phyloP scores from a whole-genome alignment of 2,797 vertebrate genomes.

The Microcaecilia unicolor region DNA sequence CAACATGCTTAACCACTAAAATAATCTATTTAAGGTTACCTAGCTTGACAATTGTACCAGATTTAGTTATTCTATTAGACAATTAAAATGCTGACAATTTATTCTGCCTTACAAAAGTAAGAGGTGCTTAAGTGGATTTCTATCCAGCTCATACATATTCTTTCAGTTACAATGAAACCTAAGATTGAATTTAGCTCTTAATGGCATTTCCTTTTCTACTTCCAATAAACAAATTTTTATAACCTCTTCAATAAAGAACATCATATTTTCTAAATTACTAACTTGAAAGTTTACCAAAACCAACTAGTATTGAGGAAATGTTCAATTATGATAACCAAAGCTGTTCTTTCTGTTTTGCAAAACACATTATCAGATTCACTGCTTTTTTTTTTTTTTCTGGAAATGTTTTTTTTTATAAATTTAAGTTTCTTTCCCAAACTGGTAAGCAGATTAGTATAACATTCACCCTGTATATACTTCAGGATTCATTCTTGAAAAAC shows the following conservation, averaged over 20 bases:
- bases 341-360: slow-evolving; percentile 14
- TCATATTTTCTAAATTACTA: slow-evolving; percentile 53
- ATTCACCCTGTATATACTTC: too few species aligned
- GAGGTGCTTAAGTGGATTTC: slow-evolving; percentile 58
- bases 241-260: slow-evolving; percentile 43
- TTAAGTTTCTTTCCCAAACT: too few species aligned
- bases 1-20: slow-evolving; percentile 38
- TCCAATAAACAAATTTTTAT: slow-evolving; percentile 62
- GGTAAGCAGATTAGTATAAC: too few species aligned
- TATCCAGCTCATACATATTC: slow-evolving; percentile 57
- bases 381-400: slow-evolving; percentile 12
- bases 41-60: slow-evolving; percentile 46
- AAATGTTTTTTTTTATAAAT: neutral
- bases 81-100: slow-evolving; percentile 67
- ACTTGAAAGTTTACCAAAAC: slow-evolving; percentile 38
- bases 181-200: slow-evolving; percentile 57
- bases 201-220: slow-evolving; percentile 61
- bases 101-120: slow-evolving; percentile 38
- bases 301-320: slow-evolving; percentile 42
- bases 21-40: slow-evolving; percentile 62
- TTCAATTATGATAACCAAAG: slow-evolving; percentile 46
- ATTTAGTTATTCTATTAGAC: slow-evolving; percentile 53
- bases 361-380: slow-evolving; percentile 16
- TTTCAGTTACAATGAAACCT: slow-evolving; percentile 57
- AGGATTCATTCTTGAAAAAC: too few species aligned